phyloP scores from a whole-genome alignment of 2,113 vertebrate genomes.

The Lophochroa leadbeateri region DNA sequence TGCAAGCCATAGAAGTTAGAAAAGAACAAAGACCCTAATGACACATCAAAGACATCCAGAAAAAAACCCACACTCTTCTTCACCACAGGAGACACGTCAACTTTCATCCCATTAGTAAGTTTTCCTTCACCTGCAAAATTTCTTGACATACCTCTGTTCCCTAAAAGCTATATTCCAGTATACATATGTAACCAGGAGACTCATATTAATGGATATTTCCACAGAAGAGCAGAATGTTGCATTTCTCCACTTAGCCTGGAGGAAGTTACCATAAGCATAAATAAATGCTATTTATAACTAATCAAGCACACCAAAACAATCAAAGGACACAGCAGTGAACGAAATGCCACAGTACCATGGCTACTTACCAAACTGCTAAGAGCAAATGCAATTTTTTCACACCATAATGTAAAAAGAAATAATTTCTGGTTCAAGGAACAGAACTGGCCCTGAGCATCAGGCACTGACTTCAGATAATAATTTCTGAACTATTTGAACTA shows the following conservation, averaged over 20 bases:
- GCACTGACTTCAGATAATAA: not conserved
- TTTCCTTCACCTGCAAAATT: not conserved
- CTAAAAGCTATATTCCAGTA: not conserved
- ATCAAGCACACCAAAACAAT: not conserved
- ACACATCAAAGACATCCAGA: not conserved
- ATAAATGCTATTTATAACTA: not conserved
- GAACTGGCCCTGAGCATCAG: not conserved
- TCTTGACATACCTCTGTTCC: not conserved
- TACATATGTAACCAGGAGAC: accelerated
- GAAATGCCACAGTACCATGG: not conserved
- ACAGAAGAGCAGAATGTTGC: not conserved
- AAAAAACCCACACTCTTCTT: not conserved
- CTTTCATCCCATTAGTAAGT: not conserved
- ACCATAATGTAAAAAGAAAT: not conserved
- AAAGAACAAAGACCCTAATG: not conserved
- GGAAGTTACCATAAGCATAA: not conserved
- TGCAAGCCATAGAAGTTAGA: not conserved
- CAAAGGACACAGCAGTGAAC: not conserved
- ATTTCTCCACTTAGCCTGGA: not conserved
- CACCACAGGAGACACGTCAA: not conserved
- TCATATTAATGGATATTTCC: not conserved
- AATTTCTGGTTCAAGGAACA: not conserved
- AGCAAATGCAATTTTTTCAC: not conserved
- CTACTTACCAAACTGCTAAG: not conserved
- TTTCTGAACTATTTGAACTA: not conserved